Evolutionary conservation across 2,797 vertebrate species (phyloP).

Genomic region (Rachycentron canadum): DNA sequence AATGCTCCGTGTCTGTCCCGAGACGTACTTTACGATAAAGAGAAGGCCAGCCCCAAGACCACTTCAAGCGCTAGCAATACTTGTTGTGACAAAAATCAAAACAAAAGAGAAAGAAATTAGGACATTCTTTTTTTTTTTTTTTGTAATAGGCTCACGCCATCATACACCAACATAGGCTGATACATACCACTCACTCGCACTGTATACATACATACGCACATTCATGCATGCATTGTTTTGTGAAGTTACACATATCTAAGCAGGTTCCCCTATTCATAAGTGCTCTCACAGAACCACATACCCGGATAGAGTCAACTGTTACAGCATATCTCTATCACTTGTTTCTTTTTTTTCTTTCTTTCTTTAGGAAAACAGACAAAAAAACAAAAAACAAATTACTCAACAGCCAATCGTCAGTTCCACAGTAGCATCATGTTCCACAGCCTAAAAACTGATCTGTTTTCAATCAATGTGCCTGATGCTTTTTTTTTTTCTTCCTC

Average conservation of each 20-base stretch:
- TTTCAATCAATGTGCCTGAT: slow-evolving; percentile 79
- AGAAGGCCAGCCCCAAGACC: slow-evolving; percentile 69
- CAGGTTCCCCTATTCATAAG: slow-evolving; percentile 84
- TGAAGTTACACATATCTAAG: slow-evolving; percentile 84
- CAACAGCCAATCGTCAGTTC: slow-evolving; percentile 72
- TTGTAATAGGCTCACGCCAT: slow-evolving; percentile 74
- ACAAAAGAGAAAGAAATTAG: slow-evolving; percentile 67
- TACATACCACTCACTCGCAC: slow-evolving; percentile 64
- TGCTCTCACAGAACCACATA: slow-evolving; percentile 86
- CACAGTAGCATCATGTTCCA: slow-evolving; percentile 71
- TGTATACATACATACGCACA: slow-evolving; percentile 66
- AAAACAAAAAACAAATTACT: slow-evolving; percentile 57
- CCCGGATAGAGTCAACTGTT: slow-evolving; percentile 78
- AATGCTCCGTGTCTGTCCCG: slow-evolving; percentile 58
- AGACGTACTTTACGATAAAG: slow-evolving; percentile 69
- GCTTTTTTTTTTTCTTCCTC: slow-evolving; percentile 44
- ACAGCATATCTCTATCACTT: slow-evolving; percentile 75
- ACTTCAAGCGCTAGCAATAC: slow-evolving; percentile 70
- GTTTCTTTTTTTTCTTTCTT: slow-evolving; percentile 72
- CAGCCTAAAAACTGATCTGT: slow-evolving; percentile 83
- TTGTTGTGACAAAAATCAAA: slow-evolving; percentile 65
- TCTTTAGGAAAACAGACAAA: slow-evolving; percentile 77
- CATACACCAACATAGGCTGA: slow-evolving; percentile 67
- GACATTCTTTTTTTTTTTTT: slow-evolving; percentile 74
- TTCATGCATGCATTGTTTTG: slow-evolving; percentile 74